Base-by-base conservation (phyloP, 1,140 invertebrate species). In the Heliothis subflexa region DNA sequence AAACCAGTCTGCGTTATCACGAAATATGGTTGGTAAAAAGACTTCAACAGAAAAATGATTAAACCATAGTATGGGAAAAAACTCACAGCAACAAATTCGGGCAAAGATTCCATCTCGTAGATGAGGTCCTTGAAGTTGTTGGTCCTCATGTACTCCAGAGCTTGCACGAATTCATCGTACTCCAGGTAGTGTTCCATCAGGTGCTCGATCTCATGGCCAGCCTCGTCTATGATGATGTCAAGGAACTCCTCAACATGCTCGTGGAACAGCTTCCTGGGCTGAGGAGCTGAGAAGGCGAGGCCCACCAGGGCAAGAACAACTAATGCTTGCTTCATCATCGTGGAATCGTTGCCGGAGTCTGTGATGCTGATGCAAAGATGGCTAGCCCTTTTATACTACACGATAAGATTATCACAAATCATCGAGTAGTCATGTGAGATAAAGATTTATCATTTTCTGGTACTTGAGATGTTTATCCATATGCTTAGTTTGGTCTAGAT, bases 51-150 rank as follows among this genome's bases (percentile, higher is more conserved):
- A 40, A 40, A 40, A 40, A 40, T 25, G 21, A 25, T 9, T 40
- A 40, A 40, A 7, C 33, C 5, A 40, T 5, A 40, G 33, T 40
- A 25, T 25, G 21, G 4, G 0, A 21, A 25, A 14, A 47, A 25
- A 91, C 91, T 92, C 80, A 94, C 93, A 74, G 91, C 89, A 71
- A 86, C 81, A 61, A 94, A 94, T 82, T 94, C 91, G 10, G 90
- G 90, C 47, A 94, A 76, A 0, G 85, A 85, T 84, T 94, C 91
- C 89, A 94, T 91, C 80, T 94, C 93, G 25, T 88, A 86, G 10
- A 93, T 79, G 12, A 94, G 71, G 3, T 89, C 81, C 55, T 83
- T 90, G 82, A 93, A 94, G 28, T 88, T 80, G 3, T 85, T 80
- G 0, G 86, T 85, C 16, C 40, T 40, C n/a, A 92, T 33, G 79